Conservation (phyloP, 2,888 invertebrate genomes). For the Perizoma flavofasciatum region DNA sequence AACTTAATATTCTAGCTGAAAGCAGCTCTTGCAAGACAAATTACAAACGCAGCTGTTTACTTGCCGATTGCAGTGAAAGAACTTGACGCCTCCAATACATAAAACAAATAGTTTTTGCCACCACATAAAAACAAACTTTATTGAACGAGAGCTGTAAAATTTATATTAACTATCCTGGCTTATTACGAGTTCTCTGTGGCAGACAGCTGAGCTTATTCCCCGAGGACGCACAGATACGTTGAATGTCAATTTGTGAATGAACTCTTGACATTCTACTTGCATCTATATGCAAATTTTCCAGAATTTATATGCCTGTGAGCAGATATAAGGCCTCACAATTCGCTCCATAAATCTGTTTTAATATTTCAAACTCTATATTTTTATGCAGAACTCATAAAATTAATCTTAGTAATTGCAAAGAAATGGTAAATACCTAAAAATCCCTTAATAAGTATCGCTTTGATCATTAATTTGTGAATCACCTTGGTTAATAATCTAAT, state of each 20-base stretch:
- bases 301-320: constrained; percentile 6
- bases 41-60: not conserved
- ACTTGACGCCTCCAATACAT: not conserved
- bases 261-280: constrained; percentile 45
- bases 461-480: too few relatives aligned
- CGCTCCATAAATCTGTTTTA: constrained; percentile 14
- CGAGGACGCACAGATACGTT: constrained; percentile 26
- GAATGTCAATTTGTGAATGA: constrained; percentile 39
- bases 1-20: constrained; percentile 9
- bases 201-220: constrained; percentile 24
- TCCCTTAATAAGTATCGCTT: too few relatives aligned
- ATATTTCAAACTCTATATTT: constrained; percentile 1
- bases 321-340: not conserved
- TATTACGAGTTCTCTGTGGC: constrained; percentile 21
- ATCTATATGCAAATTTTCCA: constrained; percentile 35
- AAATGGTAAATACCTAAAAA: too few relatives aligned
- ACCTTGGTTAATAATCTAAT: too few relatives aligned
- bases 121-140: constrained; percentile 21
- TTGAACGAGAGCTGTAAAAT: constrained; percentile 19
- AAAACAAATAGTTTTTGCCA: constrained; percentile 4
- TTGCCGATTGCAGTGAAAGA: constrained; percentile 1
- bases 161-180: constrained; percentile 31
- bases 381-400: not conserved
- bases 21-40: not conserved
- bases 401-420: too few relatives aligned